Percentiles rank a stretch among this genome's conserved stretches.
phyloP scores from a whole-genome alignment of 2,888 invertebrate genomes.

The Aleiodes leptofemur region DNA sequence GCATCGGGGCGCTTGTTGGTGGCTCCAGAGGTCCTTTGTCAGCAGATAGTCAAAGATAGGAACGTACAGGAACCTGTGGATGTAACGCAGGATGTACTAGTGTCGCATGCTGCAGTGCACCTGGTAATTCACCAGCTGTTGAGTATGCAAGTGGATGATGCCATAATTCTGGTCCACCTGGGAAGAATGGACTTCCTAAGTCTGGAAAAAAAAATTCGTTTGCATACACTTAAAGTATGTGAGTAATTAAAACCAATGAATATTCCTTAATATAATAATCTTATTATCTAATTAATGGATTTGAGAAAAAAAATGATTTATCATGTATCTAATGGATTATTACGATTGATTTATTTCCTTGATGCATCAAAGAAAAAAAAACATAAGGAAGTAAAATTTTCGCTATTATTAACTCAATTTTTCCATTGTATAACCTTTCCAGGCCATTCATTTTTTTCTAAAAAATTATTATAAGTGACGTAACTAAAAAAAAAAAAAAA shows the following conservation, averaged over 20 bases:
- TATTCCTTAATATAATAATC: slow-evolving; percentile 9
- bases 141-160: slow-evolving; percentile 91
- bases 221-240: slow-evolving; percentile 53
- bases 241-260: slow-evolving; percentile 39
- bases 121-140: slow-evolving; percentile 88
- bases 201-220: slow-evolving; percentile 79
- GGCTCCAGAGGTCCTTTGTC: slow-evolving; percentile 82
- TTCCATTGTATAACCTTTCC: no score
- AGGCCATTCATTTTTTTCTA: no score
- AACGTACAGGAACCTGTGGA: slow-evolving; percentile 97
- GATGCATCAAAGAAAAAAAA: no score
- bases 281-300: not conserved
- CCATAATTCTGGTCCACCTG: slow-evolving; percentile 96
- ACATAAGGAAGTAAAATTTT: no score
- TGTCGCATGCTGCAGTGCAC: slow-evolving; percentile 89
- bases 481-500: no score
- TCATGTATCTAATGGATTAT: not conserved
- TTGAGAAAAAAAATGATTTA: not conserved
- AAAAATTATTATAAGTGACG: no score
- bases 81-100: slow-evolving; percentile 98
- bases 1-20: slow-evolving; percentile 79
- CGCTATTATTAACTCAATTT: no score
- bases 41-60: slow-evolving; percentile 98
- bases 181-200: slow-evolving; percentile 97
- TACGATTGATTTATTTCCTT: not conserved